Base-by-base conservation (phyloP, 2,113 vertebrate species). In the Notarius lentiginosus region DNA sequence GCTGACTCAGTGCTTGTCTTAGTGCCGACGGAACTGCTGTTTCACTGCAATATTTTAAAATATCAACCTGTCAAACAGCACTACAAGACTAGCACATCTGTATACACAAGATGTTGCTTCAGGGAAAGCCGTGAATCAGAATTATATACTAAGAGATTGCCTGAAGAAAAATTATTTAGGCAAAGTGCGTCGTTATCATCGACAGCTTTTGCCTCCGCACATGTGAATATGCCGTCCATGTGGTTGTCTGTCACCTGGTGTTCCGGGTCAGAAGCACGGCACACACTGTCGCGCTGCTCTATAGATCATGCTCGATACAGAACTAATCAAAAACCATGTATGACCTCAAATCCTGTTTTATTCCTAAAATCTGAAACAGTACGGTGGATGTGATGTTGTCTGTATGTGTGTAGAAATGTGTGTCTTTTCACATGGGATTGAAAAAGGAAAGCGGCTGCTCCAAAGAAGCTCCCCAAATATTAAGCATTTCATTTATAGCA, bases 401-500 rank as follows among this genome's bases (percentile, higher is more conserved):
- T 83, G 20, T 87, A 49, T 63, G 68, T 65, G 73, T 51, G 20
- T 41, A 56, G 65, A 77, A 80, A 24, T 85, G 41, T 72, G 80
- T 58, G 24, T 70, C 53, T 72, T 63, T 41, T 34, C 17, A 49
- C n/a, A 70, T 20, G 41, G 9, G 56, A 68, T 49, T 55, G 17
- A 56, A 72, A 58, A 30, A 58, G 60, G 27, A 68, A 30, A 82
- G 34, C 4, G 30, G 41, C 18, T 55, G 79, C 49, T 47, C 60
- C 20, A 49, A 86, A 86, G 75, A 79, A 80, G 24, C 83, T 89
- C n/a, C 65, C 41, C 60, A 58, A 68, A 83, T 90, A 70, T 70
- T 79, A 83, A 87, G 68, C 79, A 72, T 84, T 66, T 84, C 79
- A 89, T 91, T 91, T 89, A 89, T 61, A 65, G 70, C 83, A 79